A percentile compares a stretch with the other conserved stretches of the same genome.
Conservation (phyloP, 1,140 invertebrate genomes). For the Calliopsis andreniformis region DNA sequence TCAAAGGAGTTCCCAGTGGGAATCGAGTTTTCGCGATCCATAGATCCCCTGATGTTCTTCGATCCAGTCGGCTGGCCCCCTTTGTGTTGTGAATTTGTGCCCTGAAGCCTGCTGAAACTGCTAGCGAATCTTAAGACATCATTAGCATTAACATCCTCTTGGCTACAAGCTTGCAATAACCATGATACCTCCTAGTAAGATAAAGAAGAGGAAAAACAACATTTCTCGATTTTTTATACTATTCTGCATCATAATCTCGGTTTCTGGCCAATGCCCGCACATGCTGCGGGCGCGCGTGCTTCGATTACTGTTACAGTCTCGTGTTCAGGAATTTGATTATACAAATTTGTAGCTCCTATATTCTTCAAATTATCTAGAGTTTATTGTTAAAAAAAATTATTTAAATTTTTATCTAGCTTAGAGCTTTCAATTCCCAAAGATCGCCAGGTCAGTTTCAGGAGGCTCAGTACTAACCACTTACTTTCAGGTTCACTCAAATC, state of each 20-base stretch:
- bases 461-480: slow-evolving; percentile 67
- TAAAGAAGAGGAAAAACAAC: too few relatives aligned
- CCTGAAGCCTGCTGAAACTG: slow-evolving; percentile 30
- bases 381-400: too few relatives aligned
- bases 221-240: too few relatives aligned
- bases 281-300: too few relatives aligned
- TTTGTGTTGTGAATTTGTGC: slow-evolving; percentile 61
- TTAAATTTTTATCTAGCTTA: too few relatives aligned
- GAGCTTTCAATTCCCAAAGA: too few relatives aligned
- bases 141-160: background rate
- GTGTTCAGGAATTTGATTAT: too few relatives aligned
- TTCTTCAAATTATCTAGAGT: background rate
- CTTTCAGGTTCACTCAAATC: slow-evolving; percentile 72
- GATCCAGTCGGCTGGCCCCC: slow-evolving; percentile 48
- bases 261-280: too few relatives aligned
- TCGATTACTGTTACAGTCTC: too few relatives aligned
- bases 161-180: background rate
- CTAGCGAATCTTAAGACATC: background rate
- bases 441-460: slow-evolving; percentile 33
- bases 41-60: slow-evolving; percentile 31
- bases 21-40: background rate
- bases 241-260: too few relatives aligned
- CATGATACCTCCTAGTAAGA: too few relatives aligned
- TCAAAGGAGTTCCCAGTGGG: slow-evolving; percentile 45
- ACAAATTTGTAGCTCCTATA: too few relatives aligned